Percentiles rank a stretch among this genome's conserved stretches.
Conservation (phyloP, 2,113 vertebrate species). For the Rousettus leschenaultii region DNA sequence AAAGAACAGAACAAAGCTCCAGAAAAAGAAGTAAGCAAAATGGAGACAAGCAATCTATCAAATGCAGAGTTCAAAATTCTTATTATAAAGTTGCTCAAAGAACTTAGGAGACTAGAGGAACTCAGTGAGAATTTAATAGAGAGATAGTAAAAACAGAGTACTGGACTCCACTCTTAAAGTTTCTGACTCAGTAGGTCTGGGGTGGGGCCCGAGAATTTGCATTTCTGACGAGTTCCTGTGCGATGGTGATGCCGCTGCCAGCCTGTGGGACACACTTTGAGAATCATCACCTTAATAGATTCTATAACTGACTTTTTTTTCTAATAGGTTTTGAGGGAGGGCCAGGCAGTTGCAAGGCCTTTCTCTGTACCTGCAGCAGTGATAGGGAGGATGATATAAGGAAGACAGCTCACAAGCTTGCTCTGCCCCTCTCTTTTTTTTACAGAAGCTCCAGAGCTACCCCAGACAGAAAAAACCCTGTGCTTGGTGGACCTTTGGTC, state of each 20-base stretch:
- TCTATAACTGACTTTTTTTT: neutral
- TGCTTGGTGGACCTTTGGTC: constrained; percentile 49
- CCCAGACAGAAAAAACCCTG: constrained; percentile 44
- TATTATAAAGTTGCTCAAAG: too few species aligned
- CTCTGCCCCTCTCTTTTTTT: constrained; percentile 19
- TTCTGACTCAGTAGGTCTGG: neutral
- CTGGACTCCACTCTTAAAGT: neutral
- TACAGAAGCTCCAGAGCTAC: constrained; percentile 30
- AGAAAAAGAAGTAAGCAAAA: too few species aligned
- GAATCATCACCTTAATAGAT: neutral
- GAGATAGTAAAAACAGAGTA: neutral
- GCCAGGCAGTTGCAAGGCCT: neutral
- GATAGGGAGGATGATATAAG: neutral
- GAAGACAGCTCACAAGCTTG: neutral
- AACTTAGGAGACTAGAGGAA: too few species aligned
- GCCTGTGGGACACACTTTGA: neutral
- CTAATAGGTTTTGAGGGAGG: neutral
- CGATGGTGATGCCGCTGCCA: neutral
- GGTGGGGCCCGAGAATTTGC: neutral
- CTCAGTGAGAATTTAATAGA: neutral
- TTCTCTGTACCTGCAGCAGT: constrained; percentile 13
- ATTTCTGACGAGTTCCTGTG: neutral
- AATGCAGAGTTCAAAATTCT: too few species aligned
- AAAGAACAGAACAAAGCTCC: too few species aligned
- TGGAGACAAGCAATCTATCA: too few species aligned